Evolutionary conservation across 2,113 vertebrate genomes (phyloP).

Genomic region (Larimichthys crocea): DNA sequence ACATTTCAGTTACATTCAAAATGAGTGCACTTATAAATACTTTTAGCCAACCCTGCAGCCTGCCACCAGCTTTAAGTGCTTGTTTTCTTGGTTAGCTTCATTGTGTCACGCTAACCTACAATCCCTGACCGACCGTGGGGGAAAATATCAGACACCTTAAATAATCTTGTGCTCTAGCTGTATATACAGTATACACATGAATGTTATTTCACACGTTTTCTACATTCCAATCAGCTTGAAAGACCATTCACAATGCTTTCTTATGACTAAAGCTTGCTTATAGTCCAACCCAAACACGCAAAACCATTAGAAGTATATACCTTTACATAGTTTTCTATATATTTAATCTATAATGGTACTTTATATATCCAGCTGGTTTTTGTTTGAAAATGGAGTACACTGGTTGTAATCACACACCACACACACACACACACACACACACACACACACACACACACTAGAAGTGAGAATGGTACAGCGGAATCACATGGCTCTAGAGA

Average conservation of each 20-base stretch:
- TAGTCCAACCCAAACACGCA: constrained; percentile 48
- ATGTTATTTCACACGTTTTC: constrained; percentile 56
- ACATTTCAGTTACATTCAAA: constrained; percentile 91
- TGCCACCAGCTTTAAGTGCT: constrained; percentile 34
- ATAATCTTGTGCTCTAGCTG: constrained; percentile 78
- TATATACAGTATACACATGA: constrained; percentile 80
- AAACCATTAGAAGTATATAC: constrained; percentile 35
- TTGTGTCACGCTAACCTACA: constrained; percentile 88
- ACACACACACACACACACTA: constrained; percentile 54
- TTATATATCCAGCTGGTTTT: constrained; percentile 73
- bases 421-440: constrained; percentile 37
- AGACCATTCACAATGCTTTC: neutral
- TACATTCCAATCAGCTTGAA: constrained; percentile 33
- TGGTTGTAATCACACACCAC: constrained; percentile 50
- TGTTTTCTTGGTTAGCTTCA: constrained; percentile 78
- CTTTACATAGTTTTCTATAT: constrained; percentile 57
- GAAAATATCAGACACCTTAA: constrained; percentile 75
- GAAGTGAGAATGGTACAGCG: constrained; percentile 60
- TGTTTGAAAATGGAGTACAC: constrained; percentile 69
- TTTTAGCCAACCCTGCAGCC: constrained; percentile 54
- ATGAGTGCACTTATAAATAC: constrained; percentile 89
- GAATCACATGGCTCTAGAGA: constrained; percentile 34
- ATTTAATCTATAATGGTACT: constrained; percentile 52
- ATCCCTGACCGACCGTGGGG: constrained; percentile 81
- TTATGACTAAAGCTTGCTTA: constrained; percentile 37